Conservation (phyloP, 1,140 invertebrate species). For the Trichoplusia ni region DNA sequence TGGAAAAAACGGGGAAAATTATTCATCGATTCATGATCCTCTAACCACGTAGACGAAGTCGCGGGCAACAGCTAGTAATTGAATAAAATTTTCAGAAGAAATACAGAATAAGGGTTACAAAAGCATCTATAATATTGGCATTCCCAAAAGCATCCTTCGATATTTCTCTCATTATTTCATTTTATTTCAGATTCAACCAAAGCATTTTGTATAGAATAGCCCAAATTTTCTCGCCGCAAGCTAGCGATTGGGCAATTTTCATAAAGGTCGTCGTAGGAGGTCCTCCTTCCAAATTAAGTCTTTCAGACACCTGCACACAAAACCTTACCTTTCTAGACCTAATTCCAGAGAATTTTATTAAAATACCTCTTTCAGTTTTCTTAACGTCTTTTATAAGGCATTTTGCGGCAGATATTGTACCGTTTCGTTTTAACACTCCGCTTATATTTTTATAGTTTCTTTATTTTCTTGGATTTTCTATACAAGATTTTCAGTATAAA, state of each 20-base stretch:
- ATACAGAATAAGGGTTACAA: no score
- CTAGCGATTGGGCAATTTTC: conserved; percentile 39
- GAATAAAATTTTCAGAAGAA: no score
- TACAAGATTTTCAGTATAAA: background rate
- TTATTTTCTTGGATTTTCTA: background rate
- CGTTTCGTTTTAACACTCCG: background rate
- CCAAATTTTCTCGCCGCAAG: no score
- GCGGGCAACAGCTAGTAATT: no score
- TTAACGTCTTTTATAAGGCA: conserved; percentile 5
- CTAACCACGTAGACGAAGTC: no score
- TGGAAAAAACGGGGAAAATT: no score
- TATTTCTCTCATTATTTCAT: no score
- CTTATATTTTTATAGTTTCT: background rate
- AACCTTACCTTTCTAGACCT: background rate
- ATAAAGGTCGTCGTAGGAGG: conserved; percentile 40
- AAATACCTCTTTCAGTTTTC: conserved; percentile 1
- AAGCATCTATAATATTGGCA: no score
- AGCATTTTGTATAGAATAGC: no score
- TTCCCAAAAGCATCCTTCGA: no score
- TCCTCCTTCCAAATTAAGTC: conserved; percentile 39
- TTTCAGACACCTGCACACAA: conserved; percentile 2
- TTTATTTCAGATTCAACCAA: no score
- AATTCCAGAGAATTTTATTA: conserved; percentile 12
- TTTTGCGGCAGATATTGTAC: background rate
- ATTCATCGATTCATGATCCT: no score